phyloP scores from a whole-genome alignment of 1,140 invertebrate species.

The Zaprionus ghesquierei region DNA sequence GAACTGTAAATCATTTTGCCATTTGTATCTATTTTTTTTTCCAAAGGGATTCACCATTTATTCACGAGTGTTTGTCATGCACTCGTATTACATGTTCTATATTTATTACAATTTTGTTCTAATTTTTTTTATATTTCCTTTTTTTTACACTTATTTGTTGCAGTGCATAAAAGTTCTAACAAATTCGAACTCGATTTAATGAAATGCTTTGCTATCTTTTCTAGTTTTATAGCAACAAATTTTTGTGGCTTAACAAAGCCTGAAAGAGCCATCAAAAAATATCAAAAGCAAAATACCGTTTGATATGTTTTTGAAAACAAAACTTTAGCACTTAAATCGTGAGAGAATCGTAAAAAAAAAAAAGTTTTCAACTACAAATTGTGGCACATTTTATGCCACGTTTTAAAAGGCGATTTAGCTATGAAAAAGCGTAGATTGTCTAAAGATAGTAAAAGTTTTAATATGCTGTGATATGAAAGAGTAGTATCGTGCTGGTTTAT shows the following conservation, averaged over 20 bases:
- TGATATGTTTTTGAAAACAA: not conserved
- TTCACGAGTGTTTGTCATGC: constrained; percentile 1
- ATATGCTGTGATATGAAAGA: not conserved
- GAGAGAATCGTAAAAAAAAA: not conserved
- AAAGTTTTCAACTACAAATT: not conserved
- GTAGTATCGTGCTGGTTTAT: not conserved
- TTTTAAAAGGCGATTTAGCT: not conserved
- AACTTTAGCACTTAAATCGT: not conserved
- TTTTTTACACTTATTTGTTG: not conserved
- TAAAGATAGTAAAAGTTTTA: not conserved
- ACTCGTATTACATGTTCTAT: constrained; percentile 14
- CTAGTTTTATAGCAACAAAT: not conserved
- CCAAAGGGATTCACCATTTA: constrained; percentile 2
- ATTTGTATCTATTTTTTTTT: not conserved
- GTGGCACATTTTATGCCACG: not conserved
- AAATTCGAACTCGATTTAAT: not conserved
- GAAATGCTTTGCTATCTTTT: not conserved
- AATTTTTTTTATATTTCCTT: not conserved
- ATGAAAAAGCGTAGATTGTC: not conserved
- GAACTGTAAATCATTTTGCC: constrained; percentile 4
- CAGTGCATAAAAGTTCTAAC: not conserved
- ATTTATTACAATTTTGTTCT: not conserved
- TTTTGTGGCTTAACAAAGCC: not conserved
- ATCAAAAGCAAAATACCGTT: not conserved
- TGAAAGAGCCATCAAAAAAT: not conserved